Base-by-base conservation (phyloP, 2,888 invertebrate species). In the Bombyx huttoni region DNA sequence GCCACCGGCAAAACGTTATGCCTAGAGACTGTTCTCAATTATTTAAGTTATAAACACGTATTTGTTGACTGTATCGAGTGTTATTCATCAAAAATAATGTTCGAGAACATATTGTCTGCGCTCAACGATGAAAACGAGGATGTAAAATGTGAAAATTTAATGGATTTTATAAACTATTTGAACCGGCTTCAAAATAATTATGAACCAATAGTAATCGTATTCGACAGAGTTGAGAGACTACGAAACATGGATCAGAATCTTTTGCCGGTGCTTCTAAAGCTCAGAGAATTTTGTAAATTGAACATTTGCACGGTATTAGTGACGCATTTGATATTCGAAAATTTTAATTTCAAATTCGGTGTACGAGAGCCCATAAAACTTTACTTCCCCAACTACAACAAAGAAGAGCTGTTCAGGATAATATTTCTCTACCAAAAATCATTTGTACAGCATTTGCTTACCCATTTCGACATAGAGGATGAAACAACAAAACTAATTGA, bases 1-100 rank as follows among this genome's bases (percentile, higher is more conserved):
- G 93, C 94, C 9, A 94, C 94, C 24, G 97, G 96, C 34, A 97
- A 97, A 89, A 91, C 93, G n/a, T 75, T 92, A 13, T 90, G 96
- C 53, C 73, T 94, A 6, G 89, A 88, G 51, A 82, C 90, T 9
- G 78, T 94, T 10, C 75, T 97, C 5, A 69, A 85, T 46, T 76
- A 85, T 64, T 78, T 92, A 47, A 71, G 89, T 51, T 91, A 92
- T 57, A 91, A 89, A 74, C 84, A 90, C 63, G 91, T 92, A 35
- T 70, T 91, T 46, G 84, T 97, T 34, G 94, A 96, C 81, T 94
- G 96, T 70, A 90, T 96, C 8, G 96, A 97, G 79, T 95, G 94
- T 73, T 94, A 94, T 74, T 91, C 92, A 8, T 85, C 91, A 8
- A 93, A 92, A 77, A 91, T 96, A 54, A 84, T 97, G 60, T 94